phyloP scores from a whole-genome alignment of 1,140 invertebrate species.

The Pseudomyrmex concolor region DNA sequence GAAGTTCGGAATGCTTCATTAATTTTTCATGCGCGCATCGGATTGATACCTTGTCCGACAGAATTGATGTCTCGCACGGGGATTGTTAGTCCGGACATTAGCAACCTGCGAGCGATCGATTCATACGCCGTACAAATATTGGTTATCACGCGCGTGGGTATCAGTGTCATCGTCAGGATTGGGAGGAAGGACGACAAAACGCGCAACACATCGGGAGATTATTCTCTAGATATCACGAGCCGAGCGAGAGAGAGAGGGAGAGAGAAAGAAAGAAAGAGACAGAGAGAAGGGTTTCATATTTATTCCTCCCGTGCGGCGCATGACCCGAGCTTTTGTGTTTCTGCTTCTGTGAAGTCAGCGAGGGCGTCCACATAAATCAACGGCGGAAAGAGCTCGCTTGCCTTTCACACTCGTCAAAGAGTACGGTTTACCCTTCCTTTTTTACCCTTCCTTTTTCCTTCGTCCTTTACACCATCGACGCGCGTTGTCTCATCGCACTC shows the following conservation, averaged over 20 bases:
- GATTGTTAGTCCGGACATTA: slow-evolving; percentile 8
- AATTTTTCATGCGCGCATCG: slow-evolving; percentile 34
- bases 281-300: slow-evolving; percentile 44
- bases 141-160: neutral
- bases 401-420: slow-evolving; percentile 50
- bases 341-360: slow-evolving; percentile 25
- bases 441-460: neutral
- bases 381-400: slow-evolving; percentile 32
- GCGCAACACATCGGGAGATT: slow-evolving; percentile 13
- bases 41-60: neutral
- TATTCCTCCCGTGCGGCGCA: slow-evolving; percentile 25
- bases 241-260: too few relatives aligned
- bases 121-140: slow-evolving; percentile 20
- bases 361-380: slow-evolving; percentile 51
- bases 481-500: neutral
- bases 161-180: slow-evolving; percentile 36
- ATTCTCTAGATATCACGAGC: slow-evolving; percentile 5
- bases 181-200: slow-evolving; percentile 14
- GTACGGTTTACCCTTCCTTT: neutral
- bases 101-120: slow-evolving; percentile 37
- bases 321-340: slow-evolving; percentile 18
- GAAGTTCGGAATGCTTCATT: neutral
- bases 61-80: slow-evolving; percentile 24
- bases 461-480: neutral
- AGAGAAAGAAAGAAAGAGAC: neutral